Base-by-base conservation (phyloP, 2,113 vertebrate species). In the Tautogolabrus adspersus region DNA sequence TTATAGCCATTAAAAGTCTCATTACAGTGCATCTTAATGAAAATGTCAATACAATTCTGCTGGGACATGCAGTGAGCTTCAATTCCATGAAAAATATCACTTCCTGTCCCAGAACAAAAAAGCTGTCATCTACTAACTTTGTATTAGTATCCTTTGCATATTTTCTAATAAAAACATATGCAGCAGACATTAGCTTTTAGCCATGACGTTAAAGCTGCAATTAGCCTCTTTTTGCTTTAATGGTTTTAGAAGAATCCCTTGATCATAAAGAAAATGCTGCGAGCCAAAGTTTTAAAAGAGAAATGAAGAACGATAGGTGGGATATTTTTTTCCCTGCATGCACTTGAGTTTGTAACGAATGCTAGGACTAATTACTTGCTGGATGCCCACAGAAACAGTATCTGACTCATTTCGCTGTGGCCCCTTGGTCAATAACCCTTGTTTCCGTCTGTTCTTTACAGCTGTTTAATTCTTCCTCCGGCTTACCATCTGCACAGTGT, bases 401-500 rank as follows among this genome's bases (percentile, higher is more conserved):
- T 74, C 15, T 72, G 19, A 30, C 30, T 37, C 16, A 56, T 61
- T 37, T 21, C 0, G 3, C 11, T 26, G 15, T 11, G 15, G 55
- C 23, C 46, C 42, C 23, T 23, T 26, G 55, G 54, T 66, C 46
- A 52, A 16, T 65, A 62, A 21, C n/a, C n/a, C 59, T n/a, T 6
- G 10, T 46, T 10, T 66, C 23, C 60, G 56, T 18, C 18, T 82
- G 21, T 30, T 52, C 13, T 54, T 44, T 42, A 22, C 34, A 69
- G 13, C 47, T 40, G 19, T 68, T 6, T 3, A 2, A 52, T 23
- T 10, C 19, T 12, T 19, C 47, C 46, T n/a, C 22, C 0, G 10
- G 19, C 73, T 71, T 92, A 99, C 98, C 96, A 96, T 98, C 82
- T 99, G 97, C 80, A 99, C 96, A 0, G 97, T 96, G 0, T 98